Evolutionary conservation across 2,888 invertebrate species (phyloP), one percentile per base, ranked within the genome.

Genomic region (Sarcophaga caerulescens): DNA sequence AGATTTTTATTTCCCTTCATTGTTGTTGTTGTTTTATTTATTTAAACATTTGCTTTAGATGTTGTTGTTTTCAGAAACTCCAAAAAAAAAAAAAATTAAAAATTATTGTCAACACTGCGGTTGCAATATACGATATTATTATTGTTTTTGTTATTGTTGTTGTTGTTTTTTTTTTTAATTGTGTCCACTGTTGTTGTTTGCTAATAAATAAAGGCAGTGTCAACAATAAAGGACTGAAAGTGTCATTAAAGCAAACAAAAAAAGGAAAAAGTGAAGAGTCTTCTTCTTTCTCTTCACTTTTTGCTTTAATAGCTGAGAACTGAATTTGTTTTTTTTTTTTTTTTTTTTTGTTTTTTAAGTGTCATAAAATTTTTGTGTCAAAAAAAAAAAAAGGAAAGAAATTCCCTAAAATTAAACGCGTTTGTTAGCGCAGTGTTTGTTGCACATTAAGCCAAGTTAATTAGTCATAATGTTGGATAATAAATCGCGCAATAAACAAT

Each of bases 401-500:
- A 14, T 78, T 84, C 52, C 62, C 47, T 68, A 62, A 81, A 25
- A 70, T 86, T 84, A 47, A 86, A 70, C 52, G 65, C 45, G 74
- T 78, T 70, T 83, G 65, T 66, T 73, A 69, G 52, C 63, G 44
- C 59, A 60, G 59, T 80, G 68, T 66, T 35, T 35, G 35, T 8
- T 81, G 60, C 69, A 78, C 77, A 52, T 52, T 52, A 63, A 81
- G 44, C 71, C 81, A 76, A 25, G 59, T 75, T 81, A 86, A 86
- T 86, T 81, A 81, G 81, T 81, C 84, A 84, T 77, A 78, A 79
- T 63, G 69, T 45, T 74, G 69, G 45, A 8, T 65, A 84, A 81
- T 84, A 81, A 86, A 86, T 86, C 81, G 60, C 25, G 69, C 63
- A 77, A 83, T 81, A 83, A 86, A 85, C 76, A 76, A 76, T 81